Conservation (phyloP, 1,140 invertebrate species). For the Oscheius sp. region DNA sequence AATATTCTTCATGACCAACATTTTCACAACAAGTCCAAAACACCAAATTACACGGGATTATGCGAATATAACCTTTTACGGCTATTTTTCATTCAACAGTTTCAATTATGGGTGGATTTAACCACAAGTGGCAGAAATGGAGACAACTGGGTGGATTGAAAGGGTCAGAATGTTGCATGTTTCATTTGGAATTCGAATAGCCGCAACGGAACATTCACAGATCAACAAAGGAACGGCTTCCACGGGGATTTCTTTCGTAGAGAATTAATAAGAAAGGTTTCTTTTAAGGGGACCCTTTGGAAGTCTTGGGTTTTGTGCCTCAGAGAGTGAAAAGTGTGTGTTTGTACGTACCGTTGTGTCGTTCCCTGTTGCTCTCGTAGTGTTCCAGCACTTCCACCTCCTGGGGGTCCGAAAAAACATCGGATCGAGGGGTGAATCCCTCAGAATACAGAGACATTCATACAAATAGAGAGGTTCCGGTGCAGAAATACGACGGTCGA, state of each 20-base stretch:
- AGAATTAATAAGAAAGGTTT: neutral
- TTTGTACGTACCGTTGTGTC: conserved; percentile 30
- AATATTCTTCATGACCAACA: too few relatives aligned
- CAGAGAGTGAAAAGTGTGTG: too few relatives aligned
- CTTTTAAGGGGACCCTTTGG: neutral
- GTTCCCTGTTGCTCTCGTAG: conserved; percentile 28
- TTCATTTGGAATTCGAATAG: neutral
- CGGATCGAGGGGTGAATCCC: neutral
- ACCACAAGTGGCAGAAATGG: too few relatives aligned
- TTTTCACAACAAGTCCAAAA: too few relatives aligned
- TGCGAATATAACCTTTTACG: too few relatives aligned
- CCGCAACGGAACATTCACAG: neutral
- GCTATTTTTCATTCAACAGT: too few relatives aligned
- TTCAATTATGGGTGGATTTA: too few relatives aligned
- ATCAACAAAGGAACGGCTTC: too few relatives aligned
- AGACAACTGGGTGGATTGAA: too few relatives aligned
- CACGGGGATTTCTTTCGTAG: conserved; percentile 7
- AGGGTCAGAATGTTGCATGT: neutral
- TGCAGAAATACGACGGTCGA: neutral
- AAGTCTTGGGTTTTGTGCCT: too few relatives aligned
- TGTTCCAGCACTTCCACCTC: conserved; percentile 31
- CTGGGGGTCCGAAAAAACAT: conserved; percentile 1
- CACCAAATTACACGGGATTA: too few relatives aligned
- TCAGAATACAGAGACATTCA: conserved; percentile 4
- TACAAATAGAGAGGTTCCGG: neutral